Evolutionary conservation across 2,888 invertebrate genomes (phyloP).

Genomic region (Syrista parreyssii): DNA sequence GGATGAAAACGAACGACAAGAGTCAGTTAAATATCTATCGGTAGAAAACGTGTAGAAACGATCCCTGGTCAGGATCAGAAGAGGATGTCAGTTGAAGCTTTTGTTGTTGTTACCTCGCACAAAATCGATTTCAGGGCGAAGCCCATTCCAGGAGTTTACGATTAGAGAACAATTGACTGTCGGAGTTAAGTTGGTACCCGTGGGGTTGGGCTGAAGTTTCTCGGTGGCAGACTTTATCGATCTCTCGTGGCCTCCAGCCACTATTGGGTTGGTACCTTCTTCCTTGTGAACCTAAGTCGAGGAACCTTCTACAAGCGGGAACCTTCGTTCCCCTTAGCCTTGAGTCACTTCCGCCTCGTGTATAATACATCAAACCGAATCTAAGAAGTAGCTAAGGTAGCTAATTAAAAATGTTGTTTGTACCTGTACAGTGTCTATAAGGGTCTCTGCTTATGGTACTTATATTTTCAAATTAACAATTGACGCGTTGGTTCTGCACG

Average conservation of each 20-base stretch:
- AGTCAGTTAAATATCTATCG: background rate
- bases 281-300: constrained; percentile 26
- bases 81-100: background rate
- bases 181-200: constrained; percentile 38
- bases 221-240: constrained; percentile 32
- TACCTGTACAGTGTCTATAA: background rate
- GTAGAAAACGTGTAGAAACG: background rate
- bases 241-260: constrained; percentile 26
- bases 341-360: background rate
- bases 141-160: constrained; percentile 40
- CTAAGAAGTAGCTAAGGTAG: background rate
- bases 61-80: background rate
- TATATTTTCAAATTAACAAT: background rate
- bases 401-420: background rate
- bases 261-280: constrained; percentile 36
- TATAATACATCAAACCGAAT: background rate
- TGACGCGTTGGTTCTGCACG: background rate
- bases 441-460: background rate
- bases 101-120: background rate
- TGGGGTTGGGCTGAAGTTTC: constrained; percentile 27
- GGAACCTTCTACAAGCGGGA: background rate
- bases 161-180: constrained; percentile 48
- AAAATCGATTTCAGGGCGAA: constrained; percentile 6
- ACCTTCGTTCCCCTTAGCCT: background rate
- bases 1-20: background rate